phyloP scores from a whole-genome alignment of 2,797 vertebrate genomes.

The Momotus momota region DNA sequence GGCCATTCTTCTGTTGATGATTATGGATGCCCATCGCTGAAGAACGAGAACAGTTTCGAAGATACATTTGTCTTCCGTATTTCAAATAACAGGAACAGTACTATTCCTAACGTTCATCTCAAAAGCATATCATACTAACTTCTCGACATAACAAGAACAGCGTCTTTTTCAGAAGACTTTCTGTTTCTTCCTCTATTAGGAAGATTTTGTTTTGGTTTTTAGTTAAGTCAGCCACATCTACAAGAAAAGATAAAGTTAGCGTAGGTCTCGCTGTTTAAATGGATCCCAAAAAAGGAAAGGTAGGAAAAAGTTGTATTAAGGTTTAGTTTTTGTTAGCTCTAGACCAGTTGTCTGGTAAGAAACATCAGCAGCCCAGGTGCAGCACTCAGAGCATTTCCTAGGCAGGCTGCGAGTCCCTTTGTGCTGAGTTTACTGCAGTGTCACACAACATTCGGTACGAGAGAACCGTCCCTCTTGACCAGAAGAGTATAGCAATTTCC shows the following conservation, averaged over 20 bases:
- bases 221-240: not conserved
- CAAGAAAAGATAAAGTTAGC: not conserved
- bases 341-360: not conserved
- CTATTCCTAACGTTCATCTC: not conserved
- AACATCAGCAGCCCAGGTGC: not conserved
- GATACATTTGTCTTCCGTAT: not conserved
- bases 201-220: not conserved
- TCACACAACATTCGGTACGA: not conserved
- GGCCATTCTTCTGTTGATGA: not conserved
- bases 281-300: not conserved
- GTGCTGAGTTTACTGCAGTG: not conserved
- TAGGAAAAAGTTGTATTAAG: not conserved
- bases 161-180: not conserved
- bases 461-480: not conserved
- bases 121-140: not conserved
- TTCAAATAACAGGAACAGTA: not conserved
- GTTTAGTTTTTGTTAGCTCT: not conserved
- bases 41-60: not conserved
- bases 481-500: not conserved
- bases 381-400: not conserved
- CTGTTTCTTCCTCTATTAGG: not conserved
- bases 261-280: not conserved
- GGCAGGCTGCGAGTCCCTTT: not conserved
- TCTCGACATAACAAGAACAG: not conserved
- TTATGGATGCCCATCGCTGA: not conserved